Evolutionary conservation across 2,888 invertebrate species (phyloP).

Genomic region (Tryphoninae sp.): DNA sequence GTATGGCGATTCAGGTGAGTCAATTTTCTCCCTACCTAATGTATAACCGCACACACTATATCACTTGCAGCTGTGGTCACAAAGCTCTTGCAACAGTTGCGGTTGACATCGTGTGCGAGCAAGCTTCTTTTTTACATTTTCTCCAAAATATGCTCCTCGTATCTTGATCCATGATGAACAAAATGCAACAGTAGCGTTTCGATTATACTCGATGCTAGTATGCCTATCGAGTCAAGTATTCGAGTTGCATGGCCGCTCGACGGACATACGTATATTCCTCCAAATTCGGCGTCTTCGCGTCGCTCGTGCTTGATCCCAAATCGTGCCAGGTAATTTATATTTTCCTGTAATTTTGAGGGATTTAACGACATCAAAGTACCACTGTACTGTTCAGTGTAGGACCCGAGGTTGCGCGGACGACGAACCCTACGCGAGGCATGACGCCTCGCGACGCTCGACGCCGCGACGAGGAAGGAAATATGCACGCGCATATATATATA

Average conservation of each 20-base stretch:
- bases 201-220: not conserved
- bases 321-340: too few species aligned
- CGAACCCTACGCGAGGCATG: constrained; percentile 70
- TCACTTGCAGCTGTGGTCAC: too few species aligned
- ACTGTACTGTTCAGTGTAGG: constrained; percentile 5
- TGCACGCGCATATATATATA: constrained; percentile 1
- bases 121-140: too few species aligned
- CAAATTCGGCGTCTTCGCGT: not conserved
- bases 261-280: not conserved
- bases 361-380: not conserved
- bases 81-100: too few species aligned
- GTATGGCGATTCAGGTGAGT: constrained; percentile 94
- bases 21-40: not conserved
- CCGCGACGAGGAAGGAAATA: constrained; percentile 48
- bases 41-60: too few species aligned
- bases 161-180: not conserved
- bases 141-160: too few species aligned
- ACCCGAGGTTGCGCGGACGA: constrained; percentile 70
- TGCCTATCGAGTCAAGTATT: not conserved
- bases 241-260: not conserved
- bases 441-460: constrained; percentile 60
- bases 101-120: too few species aligned
- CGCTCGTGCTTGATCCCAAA: not conserved
- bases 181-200: not conserved
- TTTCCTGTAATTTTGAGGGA: too few species aligned